These are phyloP conservation scores for Syngnathus scovelli DNA, from an alignment of 2,113 vertebrate species.

Conservation along the genomic window DNA sequence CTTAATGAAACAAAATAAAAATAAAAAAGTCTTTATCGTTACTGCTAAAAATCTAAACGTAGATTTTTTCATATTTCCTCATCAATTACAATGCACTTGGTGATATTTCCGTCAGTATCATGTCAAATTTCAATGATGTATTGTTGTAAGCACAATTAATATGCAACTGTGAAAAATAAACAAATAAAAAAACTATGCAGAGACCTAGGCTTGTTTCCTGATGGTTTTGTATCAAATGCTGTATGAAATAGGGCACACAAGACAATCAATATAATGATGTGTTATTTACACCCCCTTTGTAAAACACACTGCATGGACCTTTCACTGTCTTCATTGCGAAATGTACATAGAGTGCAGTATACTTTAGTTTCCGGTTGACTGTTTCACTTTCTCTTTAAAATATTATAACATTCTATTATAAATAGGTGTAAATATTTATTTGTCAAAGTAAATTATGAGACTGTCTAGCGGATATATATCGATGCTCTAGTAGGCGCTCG, in stretches of 20 bases:
- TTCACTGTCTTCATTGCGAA: constrained; percentile 19
- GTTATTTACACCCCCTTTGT: constrained; percentile 5
- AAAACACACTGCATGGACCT: constrained; percentile 15
- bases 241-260: neutral
- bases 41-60: too few species aligned
- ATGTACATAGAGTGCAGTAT: constrained; percentile 56
- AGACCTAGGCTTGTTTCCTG: neutral
- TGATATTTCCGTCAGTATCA: neutral
- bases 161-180: neutral
- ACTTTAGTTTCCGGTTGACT: constrained; percentile 9
- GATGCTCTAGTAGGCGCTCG: too few species aligned
- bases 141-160: neutral
- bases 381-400: neutral
- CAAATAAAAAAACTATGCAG: neutral
- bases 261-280: too few species aligned
- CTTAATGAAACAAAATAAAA: too few species aligned
- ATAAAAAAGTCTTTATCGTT: too few species aligned
- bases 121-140: neutral
- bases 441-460: too few species aligned
- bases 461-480: too few species aligned
- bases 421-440: too few species aligned
- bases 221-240: neutral
- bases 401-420: neutral
- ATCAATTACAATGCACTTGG: too few species aligned
- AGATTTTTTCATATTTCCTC: too few species aligned